Base-by-base conservation (phyloP, 2,113 vertebrate genomes). In the Ptilorrhoa leucosticta region DNA sequence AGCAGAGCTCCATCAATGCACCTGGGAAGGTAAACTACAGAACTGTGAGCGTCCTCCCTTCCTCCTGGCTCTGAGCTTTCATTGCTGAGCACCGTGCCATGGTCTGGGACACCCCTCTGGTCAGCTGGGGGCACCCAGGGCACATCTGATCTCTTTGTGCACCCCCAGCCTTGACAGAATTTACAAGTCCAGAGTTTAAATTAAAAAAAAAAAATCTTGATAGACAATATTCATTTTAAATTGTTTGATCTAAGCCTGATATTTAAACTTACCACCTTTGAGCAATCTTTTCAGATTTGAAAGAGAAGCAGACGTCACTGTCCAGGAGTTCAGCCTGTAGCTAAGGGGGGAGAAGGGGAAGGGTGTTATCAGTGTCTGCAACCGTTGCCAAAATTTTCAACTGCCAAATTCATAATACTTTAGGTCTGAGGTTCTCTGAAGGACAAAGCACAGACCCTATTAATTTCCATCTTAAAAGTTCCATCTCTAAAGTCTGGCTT, bases 371-470 rank as follows among this genome's bases (percentile, higher is more conserved):
- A 70, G 19, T 12, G 23, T 9, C 42, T 60, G 39, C 39, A 30
- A 10, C 11, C 31, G 19, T 10, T 27, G 11, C 47, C 60, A 60
- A 58, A 50, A 83, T 18, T 17, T 26, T 6, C 37, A 69, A 9
- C 44, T 75, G 64, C 24, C 15, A 40, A 63, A 77, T 48, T 69
- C 13, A 30, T 11, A 56, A 15, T 6, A 35, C 28, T 68, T 72
- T 30, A 23, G 24, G 70, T 54, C 83, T 80, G 51, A 69, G n/a
- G 39, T 45, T 89, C 76, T 69, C 91, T 78, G 88, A 94, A 73
- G 51, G 68, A 72, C 35, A 66, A 88, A 92, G 42, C 39, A 54
- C 7, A 92, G 47, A 18, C 14, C 6, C 33, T 45, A 47, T 47
- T 92, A 61, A 63, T 90, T 90, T 76, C 54, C 50, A 90, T 45